Conservation (phyloP, 1,140 invertebrate genomes). For the Magallana angulata region DNA sequence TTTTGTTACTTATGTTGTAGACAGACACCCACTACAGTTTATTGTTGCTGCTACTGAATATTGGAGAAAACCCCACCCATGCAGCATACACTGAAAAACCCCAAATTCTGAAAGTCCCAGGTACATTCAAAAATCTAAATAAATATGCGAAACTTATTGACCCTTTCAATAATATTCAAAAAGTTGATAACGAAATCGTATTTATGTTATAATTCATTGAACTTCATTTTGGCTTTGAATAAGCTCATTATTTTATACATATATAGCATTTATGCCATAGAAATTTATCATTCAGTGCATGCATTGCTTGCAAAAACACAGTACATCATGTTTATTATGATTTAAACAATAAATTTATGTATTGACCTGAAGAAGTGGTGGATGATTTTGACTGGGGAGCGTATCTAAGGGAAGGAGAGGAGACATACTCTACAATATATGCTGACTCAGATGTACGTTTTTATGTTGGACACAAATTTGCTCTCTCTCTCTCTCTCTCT, state of each 20-base stretch:
- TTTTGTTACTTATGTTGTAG: slow-evolving; percentile 59
- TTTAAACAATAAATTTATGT: not conserved
- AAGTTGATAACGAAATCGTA: no score
- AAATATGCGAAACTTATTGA: no score
- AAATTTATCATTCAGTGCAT: no score
- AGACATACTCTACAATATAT: slow-evolving; percentile 39
- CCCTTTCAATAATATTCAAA: no score
- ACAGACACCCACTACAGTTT: slow-evolving; percentile 73
- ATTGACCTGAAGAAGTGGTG: slow-evolving; percentile 31
- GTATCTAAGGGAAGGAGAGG: slow-evolving; percentile 67
- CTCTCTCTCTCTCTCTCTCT: no score
- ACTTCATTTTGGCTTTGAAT: no score
- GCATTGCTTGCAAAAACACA: no score
- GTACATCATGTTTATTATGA: no score
- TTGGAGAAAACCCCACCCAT: slow-evolving; percentile 67
- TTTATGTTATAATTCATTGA: no score
- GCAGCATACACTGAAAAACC: slow-evolving; percentile 47
- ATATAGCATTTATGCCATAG: no score
- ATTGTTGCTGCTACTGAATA: slow-evolving; percentile 64
- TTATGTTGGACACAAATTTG: no score
- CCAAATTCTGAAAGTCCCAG: slow-evolving; percentile 22
- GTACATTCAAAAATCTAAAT: not conserved
- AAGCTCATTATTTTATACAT: no score
- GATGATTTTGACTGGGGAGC: slow-evolving; percentile 73
- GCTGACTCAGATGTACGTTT: slow-evolving; percentile 37